Evolutionary conservation across 1,140 invertebrate genomes (phyloP).

Genomic region (Hydropsyche tenuis): DNA sequence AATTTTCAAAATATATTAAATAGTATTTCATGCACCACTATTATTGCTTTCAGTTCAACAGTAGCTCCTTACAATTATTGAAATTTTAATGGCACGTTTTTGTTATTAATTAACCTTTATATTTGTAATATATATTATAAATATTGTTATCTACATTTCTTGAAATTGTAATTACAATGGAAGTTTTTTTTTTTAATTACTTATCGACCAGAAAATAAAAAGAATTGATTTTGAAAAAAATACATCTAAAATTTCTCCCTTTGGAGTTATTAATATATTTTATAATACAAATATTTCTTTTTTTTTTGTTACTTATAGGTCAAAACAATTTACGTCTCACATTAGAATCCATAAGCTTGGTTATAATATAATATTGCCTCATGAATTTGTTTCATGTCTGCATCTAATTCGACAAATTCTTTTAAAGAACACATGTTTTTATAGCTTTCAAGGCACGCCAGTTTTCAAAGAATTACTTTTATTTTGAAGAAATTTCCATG

Average conservation of each 20-base stretch:
- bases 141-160: constrained; percentile 41
- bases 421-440: no score
- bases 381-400: no score
- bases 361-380: no score
- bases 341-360: no score
- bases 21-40: constrained; percentile 10
- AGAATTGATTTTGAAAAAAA: constrained; percentile 45
- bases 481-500: no score
- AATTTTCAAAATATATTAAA: not conserved
- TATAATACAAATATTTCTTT: constrained; percentile 1
- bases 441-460: no score
- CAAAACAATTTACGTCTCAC: no score
- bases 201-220: constrained; percentile 43
- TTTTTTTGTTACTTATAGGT: not conserved
- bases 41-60: constrained; percentile 38
- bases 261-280: constrained; percentile 24
- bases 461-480: no score
- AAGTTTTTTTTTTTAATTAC: no score
- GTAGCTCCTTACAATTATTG: constrained; percentile 24
- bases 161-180: constrained; percentile 40
- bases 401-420: no score
- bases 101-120: constrained; percentile 35
- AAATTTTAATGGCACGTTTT: constrained; percentile 47
- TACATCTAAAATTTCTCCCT: constrained; percentile 47
- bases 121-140: constrained; percentile 33